Evolutionary conservation across 2,797 vertebrate genomes (phyloP).

Genomic region (Pterois miles): DNA sequence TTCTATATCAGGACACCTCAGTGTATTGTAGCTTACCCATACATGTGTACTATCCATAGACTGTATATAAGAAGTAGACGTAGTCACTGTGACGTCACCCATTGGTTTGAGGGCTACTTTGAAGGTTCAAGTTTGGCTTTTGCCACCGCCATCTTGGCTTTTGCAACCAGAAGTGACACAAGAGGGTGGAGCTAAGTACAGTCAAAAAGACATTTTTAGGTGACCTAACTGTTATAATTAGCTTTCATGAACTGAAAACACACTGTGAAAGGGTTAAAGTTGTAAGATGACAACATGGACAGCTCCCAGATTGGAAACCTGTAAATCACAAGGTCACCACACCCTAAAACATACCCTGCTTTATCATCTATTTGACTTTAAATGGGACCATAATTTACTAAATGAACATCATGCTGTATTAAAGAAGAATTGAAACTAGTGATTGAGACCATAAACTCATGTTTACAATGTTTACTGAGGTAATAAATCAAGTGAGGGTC

Average conservation of each 20-base stretch:
- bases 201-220: not conserved
- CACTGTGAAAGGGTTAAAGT: not conserved
- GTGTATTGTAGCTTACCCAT: not conserved
- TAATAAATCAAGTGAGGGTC: not conserved
- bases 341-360: not conserved
- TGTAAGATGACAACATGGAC: no score
- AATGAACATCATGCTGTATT: not conserved
- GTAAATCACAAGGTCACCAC: not conserved
- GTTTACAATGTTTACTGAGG: no score
- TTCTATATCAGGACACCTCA: not conserved
- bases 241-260: not conserved
- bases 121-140: not conserved
- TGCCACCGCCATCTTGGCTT: fast-evolving
- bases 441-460: no score
- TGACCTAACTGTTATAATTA: not conserved
- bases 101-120: not conserved
- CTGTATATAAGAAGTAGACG: no score
- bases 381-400: not conserved
- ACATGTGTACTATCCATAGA: not conserved
- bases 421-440: no score
- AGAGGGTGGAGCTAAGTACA: not conserved
- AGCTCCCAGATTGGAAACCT: no score
- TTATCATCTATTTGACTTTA: not conserved
- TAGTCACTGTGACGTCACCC: not conserved
- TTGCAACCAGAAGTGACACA: not conserved